Percentiles rank a stretch among this genome's conserved stretches.
Evolutionary conservation across 1,140 invertebrate genomes (phyloP).

Genomic region (Nasonia giraulti): DNA sequence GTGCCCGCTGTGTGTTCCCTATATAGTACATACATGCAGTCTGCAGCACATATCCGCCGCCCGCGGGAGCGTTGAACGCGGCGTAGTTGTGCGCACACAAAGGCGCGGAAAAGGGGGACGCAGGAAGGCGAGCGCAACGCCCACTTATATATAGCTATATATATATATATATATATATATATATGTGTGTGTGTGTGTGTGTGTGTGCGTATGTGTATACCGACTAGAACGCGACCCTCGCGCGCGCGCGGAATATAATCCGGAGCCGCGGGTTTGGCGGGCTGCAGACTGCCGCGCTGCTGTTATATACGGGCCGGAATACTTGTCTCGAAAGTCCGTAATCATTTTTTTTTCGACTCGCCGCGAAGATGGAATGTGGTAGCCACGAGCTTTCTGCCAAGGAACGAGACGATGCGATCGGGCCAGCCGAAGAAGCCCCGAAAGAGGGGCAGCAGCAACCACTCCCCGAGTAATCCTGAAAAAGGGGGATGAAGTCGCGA

Average conservation of each 20-base stretch:
- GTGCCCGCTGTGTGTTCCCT: conserved; percentile 8
- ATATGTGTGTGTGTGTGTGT: no score
- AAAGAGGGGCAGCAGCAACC: conserved; percentile 40
- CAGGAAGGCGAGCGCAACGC: conserved; percentile 1
- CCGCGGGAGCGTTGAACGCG: conserved; percentile 3
- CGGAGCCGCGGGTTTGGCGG: no score
- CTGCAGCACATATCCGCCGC: neutral
- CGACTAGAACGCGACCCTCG: no score
- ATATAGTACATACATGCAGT: neutral
- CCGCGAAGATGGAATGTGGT: no score
- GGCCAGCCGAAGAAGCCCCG: neutral
- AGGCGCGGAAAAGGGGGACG: conserved; percentile 13
- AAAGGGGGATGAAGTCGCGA: conserved; percentile 36
- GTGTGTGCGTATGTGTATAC: no score
- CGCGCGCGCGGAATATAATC: no score
- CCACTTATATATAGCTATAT: conserved; percentile 28
- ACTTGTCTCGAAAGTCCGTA: no score
- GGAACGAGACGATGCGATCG: neutral
- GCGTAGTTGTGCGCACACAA: neutral
- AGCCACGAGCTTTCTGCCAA: no score
- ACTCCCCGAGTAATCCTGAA: neutral
- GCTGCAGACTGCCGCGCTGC: no score
- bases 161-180: no score
- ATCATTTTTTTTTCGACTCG: no score
- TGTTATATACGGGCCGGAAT: no score